Base-by-base conservation (phyloP, 2,113 vertebrate species). In the Gadus chalcogrammus region DNA sequence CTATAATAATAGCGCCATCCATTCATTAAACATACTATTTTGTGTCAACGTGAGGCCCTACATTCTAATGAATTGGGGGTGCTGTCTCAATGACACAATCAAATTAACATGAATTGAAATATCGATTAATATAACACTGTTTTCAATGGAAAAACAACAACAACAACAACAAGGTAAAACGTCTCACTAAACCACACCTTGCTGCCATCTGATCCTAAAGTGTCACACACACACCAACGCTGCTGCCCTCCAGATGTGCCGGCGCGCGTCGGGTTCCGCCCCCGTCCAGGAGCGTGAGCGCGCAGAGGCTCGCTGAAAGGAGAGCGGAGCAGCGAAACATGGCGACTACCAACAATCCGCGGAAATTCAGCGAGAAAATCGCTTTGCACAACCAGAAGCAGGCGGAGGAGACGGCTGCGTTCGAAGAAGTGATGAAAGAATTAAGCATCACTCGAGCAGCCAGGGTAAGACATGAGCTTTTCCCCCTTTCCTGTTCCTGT, bases 291-390 rank as follows among this genome's bases (percentile, higher is more conserved):
- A 75, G 85, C 82, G 83, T 85, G 83, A 79, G 69, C 79, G 85
- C 84, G 84, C 84, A 83, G 67, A 82, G 58, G 72, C 64, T 72
- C 71, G 63, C 35, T 56, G 60, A 84, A 55, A 13, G 22, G 82
- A 85, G 55, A 88, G 82, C 81, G 69, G 82, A 87, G 88, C 88
- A 87, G 88, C 88, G 91, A 92, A 95, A 95, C 92, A 95, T 95
- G 94, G 94, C 95, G 94, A 94, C 95, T 87, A 93, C 94, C 90
- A 96, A 93, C 93, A 96, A 95, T 94, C 94, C 94, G 89, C 94
- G 94, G 88, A 96, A 96, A 95, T 96, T 96, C 85, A 96, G 94
- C 90, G 94, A 96, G 91, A 96, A 96, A 92, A 96, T 96, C 88
- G 94, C 94, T 75, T 88, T 96, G 87, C 94, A 96, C 77, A 95